phyloP scores from a whole-genome alignment of 2,113 vertebrate species.

The Phodopus roborovskii region DNA sequence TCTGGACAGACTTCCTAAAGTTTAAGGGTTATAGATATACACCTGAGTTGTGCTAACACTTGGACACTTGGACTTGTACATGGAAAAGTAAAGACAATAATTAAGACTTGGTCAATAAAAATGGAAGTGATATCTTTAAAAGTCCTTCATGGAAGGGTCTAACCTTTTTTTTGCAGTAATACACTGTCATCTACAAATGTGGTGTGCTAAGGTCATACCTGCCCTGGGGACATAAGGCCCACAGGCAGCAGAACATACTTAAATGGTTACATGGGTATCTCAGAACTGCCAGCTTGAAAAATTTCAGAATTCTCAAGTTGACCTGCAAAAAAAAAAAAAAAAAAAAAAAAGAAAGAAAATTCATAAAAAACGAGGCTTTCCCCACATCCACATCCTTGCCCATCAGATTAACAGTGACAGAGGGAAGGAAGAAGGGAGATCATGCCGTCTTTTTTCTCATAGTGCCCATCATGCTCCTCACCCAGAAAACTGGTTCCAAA shows the following conservation, averaged over 20 bases:
- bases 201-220: too few relatives aligned
- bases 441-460: background rate
- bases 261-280: background rate
- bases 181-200: background rate
- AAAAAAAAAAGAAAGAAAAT: background rate
- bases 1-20: background rate
- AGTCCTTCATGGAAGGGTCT: background rate
- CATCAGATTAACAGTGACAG: background rate
- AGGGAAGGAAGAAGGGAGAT: background rate
- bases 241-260: background rate
- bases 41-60: slow-evolving; percentile 67
- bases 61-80: slow-evolving; percentile 61
- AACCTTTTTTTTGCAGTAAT: background rate
- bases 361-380: background rate
- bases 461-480: background rate
- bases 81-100: slow-evolving; percentile 52
- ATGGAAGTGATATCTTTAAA: background rate
- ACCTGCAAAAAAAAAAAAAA: background rate
- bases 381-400: background rate
- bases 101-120: background rate
- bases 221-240: background rate
- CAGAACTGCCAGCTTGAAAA: background rate
- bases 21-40: background rate
- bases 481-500: background rate
- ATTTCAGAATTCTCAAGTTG: slow-evolving; percentile 17